These are phyloP conservation scores for Eledone cirrhosa DNA, from an alignment of 2,888 invertebrate species.

Conservation along the genomic window DNA sequence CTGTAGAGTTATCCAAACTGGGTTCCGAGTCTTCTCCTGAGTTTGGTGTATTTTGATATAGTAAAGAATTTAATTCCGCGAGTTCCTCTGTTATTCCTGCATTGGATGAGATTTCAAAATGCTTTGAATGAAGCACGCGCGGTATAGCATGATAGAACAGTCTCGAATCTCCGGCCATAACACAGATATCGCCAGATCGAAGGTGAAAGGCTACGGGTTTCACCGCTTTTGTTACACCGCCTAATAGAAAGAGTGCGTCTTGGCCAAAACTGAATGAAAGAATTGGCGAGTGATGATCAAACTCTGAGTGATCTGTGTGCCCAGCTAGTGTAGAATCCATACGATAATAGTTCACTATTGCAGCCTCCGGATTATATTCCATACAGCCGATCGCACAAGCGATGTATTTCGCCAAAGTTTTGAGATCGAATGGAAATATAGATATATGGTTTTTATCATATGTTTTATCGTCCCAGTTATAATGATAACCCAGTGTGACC, in stretches of 20 bases:
- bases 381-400: slow-evolving; percentile 54
- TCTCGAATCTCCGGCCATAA: slow-evolving; percentile 88
- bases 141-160: slow-evolving; percentile 94
- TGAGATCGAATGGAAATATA: slow-evolving; percentile 80
- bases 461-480: slow-evolving; percentile 96
- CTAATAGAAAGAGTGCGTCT: slow-evolving; percentile 91
- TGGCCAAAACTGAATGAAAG: slow-evolving; percentile 85
- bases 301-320: slow-evolving; percentile 94
- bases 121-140: slow-evolving; percentile 71
- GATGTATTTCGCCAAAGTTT: slow-evolving; percentile 74
- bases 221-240: slow-evolving; percentile 75
- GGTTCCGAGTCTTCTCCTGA: slow-evolving; percentile 31
- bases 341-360: slow-evolving; percentile 95
- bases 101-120: not conserved
- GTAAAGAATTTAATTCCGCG: slow-evolving; percentile 62
- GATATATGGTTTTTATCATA: slow-evolving; percentile 63
- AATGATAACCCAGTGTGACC: slow-evolving; percentile 97
- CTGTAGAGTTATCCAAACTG: slow-evolving; percentile 33
- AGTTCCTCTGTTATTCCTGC: not conserved
- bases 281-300: slow-evolving; percentile 80
- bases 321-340: slow-evolving; percentile 90
- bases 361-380: slow-evolving; percentile 78
- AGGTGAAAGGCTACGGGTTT: slow-evolving; percentile 73
- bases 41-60: slow-evolving; percentile 15
- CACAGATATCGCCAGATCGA: slow-evolving; percentile 86